phyloP scores from a whole-genome alignment of 2,113 vertebrate genomes.

The Amia ocellicauda region DNA sequence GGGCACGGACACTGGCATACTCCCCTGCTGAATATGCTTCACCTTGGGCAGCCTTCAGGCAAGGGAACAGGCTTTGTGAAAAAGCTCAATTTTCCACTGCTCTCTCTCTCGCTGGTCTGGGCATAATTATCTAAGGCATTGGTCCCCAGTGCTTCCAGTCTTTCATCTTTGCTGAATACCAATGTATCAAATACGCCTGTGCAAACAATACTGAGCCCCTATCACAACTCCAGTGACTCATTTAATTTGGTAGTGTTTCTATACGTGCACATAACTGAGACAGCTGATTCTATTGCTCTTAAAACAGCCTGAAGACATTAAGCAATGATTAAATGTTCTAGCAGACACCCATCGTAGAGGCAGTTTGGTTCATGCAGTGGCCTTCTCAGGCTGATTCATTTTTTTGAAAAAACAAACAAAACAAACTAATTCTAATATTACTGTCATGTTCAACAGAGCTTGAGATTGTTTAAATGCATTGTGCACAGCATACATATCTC shows the following conservation, averaged over 20 bases:
- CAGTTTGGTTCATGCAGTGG: background rate
- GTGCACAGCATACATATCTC: background rate
- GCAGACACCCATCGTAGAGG: background rate
- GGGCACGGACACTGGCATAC: background rate
- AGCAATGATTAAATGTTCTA: constrained; percentile 4
- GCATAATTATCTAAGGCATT: background rate
- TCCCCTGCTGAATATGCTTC: background rate
- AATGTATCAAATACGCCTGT: too few relatives aligned
- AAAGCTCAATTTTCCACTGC: background rate
- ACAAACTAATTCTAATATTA: background rate
- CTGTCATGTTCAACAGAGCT: background rate
- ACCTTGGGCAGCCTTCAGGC: background rate
- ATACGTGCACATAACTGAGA: background rate
- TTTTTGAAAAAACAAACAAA: too few relatives aligned
- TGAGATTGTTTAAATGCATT: background rate
- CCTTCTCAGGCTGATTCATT: background rate
- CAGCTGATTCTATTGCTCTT: background rate
- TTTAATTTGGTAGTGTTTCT: too few relatives aligned
- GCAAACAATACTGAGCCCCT: too few relatives aligned
- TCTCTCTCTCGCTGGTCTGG: background rate
- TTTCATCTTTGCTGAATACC: background rate
- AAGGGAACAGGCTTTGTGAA: background rate
- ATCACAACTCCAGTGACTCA: too few relatives aligned
- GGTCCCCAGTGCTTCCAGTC: background rate
- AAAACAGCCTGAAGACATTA: background rate